Conservation (phyloP, 2,888 invertebrate genomes). For the Acheta domesticus region DNA sequence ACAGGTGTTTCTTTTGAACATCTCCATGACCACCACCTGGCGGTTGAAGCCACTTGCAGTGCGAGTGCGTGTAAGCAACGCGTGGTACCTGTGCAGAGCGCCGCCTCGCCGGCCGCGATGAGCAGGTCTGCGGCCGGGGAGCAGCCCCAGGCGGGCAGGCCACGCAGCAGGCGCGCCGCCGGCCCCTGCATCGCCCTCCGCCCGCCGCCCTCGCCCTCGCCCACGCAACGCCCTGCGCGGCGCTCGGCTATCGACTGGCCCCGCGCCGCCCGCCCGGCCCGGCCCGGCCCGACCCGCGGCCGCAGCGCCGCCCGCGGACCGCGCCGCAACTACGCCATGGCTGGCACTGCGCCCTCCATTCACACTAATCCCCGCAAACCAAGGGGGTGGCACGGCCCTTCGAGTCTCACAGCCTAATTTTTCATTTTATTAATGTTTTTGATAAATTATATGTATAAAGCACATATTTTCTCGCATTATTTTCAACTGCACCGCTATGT, state of each 20-base stretch:
- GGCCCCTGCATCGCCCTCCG: neutral
- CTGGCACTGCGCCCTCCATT: neutral
- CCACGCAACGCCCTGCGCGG: neutral
- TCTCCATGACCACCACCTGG: too few species aligned
- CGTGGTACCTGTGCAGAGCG: neutral
- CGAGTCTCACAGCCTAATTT: too few species aligned
- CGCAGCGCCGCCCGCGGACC: neutral
- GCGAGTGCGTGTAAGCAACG: too few species aligned
- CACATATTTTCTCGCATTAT: too few species aligned
- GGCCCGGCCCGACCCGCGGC: neutral
- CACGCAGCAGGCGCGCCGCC: neutral
- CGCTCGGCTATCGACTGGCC: neutral
- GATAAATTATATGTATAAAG: too few species aligned
- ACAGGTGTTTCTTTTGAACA: too few species aligned
- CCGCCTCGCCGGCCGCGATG: constrained; percentile 1
- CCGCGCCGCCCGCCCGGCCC: neutral
- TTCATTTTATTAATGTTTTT: too few species aligned
- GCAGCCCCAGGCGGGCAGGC: neutral
- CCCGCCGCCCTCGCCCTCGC: neutral
- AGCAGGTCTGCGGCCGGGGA: neutral
- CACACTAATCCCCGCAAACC: too few species aligned
- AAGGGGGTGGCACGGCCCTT: too few species aligned
- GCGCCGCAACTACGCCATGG: neutral
- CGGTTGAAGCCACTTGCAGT: too few species aligned
- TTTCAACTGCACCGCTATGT: too few species aligned